phyloP scores from a whole-genome alignment of 2,888 invertebrate genomes.

The Conomelus anceps region DNA sequence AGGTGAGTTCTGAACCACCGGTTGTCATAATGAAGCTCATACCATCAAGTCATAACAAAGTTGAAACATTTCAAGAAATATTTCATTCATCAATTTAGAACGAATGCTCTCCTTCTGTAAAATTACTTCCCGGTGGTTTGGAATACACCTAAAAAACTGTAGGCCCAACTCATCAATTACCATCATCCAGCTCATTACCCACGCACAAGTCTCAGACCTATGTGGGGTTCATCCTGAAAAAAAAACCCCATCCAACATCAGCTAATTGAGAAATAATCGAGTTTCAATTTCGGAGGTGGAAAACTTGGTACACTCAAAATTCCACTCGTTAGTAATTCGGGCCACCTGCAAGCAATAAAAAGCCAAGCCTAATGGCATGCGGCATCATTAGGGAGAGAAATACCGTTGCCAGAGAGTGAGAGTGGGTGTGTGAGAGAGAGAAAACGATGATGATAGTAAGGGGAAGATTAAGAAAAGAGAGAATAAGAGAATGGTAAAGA shows the following conservation, averaged over 20 bases:
- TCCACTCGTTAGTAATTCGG: background rate
- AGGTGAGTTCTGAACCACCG: no score
- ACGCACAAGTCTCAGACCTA: no score
- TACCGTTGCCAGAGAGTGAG: background rate
- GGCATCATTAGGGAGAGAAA: background rate
- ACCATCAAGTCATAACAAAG: no score
- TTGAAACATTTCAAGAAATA: no score
- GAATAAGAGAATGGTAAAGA: background rate
- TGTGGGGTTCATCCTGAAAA: no score
- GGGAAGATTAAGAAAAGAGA: background rate
- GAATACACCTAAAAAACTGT: no score
- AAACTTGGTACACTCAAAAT: background rate
- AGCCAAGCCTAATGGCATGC: background rate
- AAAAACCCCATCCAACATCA: background rate
- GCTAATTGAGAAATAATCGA: background rate
- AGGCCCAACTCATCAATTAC: no score
- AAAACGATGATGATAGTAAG: background rate
- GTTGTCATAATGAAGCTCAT: no score
- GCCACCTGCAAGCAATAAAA: background rate
- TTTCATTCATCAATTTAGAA: no score
- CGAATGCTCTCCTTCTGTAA: no score
- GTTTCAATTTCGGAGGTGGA: background rate
- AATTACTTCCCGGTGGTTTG: no score
- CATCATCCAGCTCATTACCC: no score
- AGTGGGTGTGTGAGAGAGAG: slow-evolving; percentile 14